Conservation (phyloP, 1,140 invertebrate genomes). For the Brachionus plicatilis region DNA sequence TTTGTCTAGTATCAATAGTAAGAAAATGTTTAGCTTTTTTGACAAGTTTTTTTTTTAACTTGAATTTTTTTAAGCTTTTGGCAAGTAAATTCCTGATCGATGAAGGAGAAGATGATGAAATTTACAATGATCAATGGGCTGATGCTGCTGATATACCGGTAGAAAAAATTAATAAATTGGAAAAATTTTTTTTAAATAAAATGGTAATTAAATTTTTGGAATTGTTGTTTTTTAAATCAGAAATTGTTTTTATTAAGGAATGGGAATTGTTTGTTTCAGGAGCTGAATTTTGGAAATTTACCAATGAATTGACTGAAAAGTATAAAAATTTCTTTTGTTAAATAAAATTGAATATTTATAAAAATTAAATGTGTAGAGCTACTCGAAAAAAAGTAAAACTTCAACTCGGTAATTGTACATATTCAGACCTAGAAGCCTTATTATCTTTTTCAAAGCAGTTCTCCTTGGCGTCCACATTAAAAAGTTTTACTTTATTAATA, state of each 20-base stretch:
- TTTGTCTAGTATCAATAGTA: constrained; percentile 24
- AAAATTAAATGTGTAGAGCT: background rate
- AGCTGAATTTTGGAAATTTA: constrained; percentile 31
- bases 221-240: background rate
- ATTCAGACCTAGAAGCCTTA: constrained; percentile 26
- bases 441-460: constrained; percentile 15
- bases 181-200: constrained; percentile 32
- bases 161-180: constrained; percentile 14
- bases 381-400: constrained; percentile 29
- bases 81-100: constrained; percentile 35
- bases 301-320: constrained; percentile 31
- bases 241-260: background rate
- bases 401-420: constrained; percentile 40
- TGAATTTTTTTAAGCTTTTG: background rate
- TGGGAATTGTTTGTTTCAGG: constrained; percentile 16
- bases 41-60: background rate
- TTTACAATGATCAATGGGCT: constrained; percentile 39
- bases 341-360: no score
- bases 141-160: background rate
- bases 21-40: background rate
- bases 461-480: background rate
- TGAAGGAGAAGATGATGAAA: constrained; percentile 35
- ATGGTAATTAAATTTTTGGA: background rate
- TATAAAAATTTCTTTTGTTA: background rate
- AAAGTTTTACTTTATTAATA: background rate